Conservation (phyloP, 2,888 invertebrate genomes). For the Diachrysia chrysitis region DNA sequence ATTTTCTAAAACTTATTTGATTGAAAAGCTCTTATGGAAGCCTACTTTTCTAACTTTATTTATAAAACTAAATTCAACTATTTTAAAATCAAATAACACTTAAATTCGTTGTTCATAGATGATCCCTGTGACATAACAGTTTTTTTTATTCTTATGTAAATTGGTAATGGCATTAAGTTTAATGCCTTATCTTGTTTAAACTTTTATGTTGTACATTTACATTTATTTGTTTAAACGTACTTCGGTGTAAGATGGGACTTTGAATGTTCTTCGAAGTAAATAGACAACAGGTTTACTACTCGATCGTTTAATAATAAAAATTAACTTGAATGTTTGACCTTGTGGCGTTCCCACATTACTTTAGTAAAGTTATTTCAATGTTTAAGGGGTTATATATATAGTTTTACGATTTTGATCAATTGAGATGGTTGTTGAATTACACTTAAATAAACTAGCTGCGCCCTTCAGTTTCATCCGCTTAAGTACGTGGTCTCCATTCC, state of each 20-base stretch:
- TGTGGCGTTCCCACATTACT: conserved; percentile 33
- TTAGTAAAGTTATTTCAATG: conserved; percentile 26
- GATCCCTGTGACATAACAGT: conserved; percentile 24
- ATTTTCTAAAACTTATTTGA: too few relatives aligned
- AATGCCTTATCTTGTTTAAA: conserved; percentile 29
- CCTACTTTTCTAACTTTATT: too few relatives aligned
- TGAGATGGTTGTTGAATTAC: neutral
- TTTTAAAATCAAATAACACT: neutral
- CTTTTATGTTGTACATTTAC: conserved; percentile 43
- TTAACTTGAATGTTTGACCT: conserved; percentile 37
- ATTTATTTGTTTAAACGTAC: conserved; percentile 40
- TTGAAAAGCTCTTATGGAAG: too few relatives aligned
- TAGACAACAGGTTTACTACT: conserved; percentile 33
- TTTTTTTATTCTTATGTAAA: conserved; percentile 34
- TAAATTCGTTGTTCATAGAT: neutral
- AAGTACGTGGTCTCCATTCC: too few relatives aligned
- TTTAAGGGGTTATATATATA: neutral
- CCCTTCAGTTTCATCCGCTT: too few relatives aligned
- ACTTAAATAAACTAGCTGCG: too few relatives aligned
- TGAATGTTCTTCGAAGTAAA: conserved; percentile 32
- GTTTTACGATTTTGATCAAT: neutral
- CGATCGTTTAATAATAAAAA: conserved; percentile 18
- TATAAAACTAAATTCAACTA: neutral
- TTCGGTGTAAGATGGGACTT: conserved; percentile 39
- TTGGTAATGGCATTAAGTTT: conserved; percentile 34